Evolutionary conservation across 92 coral and sea anemone species (phyloP).

Genomic region (Anthopleura xanthogrammica): DNA sequence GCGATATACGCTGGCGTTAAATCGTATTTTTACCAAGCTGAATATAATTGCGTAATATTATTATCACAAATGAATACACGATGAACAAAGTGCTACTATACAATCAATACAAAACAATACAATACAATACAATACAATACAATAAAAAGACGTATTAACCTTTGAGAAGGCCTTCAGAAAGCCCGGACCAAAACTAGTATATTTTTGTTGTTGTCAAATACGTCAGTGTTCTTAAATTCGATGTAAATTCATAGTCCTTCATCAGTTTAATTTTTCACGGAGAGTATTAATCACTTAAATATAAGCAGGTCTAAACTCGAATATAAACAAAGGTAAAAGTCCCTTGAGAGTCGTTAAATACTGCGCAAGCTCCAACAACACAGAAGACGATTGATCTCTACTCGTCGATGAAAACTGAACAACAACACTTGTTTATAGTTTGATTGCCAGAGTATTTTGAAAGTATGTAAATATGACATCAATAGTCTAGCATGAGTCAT

Average conservation of each 20-base stretch:
- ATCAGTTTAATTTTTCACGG: background rate
- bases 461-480: background rate
- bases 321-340: background rate
- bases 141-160: too few species aligned
- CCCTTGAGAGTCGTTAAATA: background rate
- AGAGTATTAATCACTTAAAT: background rate
- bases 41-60: background rate
- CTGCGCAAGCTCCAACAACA: background rate
- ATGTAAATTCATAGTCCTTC: background rate
- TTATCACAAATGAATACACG: background rate
- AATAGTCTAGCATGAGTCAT: constrained; percentile 3
- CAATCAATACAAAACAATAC: too few species aligned
- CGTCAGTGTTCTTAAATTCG: background rate
- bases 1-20: too few species aligned
- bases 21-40: background rate
- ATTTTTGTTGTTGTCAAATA: background rate
- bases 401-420: background rate
- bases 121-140: too few species aligned
- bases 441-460: background rate
- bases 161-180: background rate
- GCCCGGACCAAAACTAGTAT: background rate
- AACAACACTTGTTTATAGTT: background rate
- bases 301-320: background rate
- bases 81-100: background rate
- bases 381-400: background rate